Base-by-base conservation (phyloP, 2,797 vertebrate genomes). In the Oreochromis mossambicus region DNA sequence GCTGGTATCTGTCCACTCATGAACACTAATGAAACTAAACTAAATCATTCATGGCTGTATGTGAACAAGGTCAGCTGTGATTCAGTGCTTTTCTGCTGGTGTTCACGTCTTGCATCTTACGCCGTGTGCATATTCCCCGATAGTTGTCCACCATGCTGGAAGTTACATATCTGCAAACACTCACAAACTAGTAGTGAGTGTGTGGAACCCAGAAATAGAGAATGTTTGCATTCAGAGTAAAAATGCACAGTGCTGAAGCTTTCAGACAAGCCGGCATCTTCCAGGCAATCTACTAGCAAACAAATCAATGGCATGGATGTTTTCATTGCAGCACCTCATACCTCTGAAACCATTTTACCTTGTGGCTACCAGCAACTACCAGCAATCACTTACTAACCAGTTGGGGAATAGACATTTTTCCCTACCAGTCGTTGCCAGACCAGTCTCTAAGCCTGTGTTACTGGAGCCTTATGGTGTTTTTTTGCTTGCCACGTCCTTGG, bases 41-140 rank as follows among this genome's bases (percentile, higher is more conserved):
- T 0, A 73, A 46, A 70, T 46, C 5, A 70, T 46, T 12, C 1
- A 19, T 61, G 19, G 56, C 17, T 0, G 29, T n/a, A 61, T 61
- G 58, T 61, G 17, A 61, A 61, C 58, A 61, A 36, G 2, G 58
- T 63, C 58, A 63, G 58, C 4, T 24, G 36, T 21, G 34, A 66
- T 24, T 66, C 19, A 21, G 7, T 66, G 36, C 63, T 68, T 68
- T 41, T 38, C 21, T 73, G 66, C 38, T 43, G 15, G 21, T 43
- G 13, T 26, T 70, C 66, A 26, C 5, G 8, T 43, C 38, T 43
- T 15, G 15, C n/a, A 41, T 43, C 8, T 68, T 21, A 43, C 2
- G 1, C 36, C 0, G 0, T 15, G 36, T 68, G 13, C n/a, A 4
- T 41, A 68, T 43, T 17, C 1, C 13, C 13, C 13, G 13, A 14